Base-by-base conservation (phyloP, 92 coral and sea anemone genomes). In the Parazoanthus darwini region DNA sequence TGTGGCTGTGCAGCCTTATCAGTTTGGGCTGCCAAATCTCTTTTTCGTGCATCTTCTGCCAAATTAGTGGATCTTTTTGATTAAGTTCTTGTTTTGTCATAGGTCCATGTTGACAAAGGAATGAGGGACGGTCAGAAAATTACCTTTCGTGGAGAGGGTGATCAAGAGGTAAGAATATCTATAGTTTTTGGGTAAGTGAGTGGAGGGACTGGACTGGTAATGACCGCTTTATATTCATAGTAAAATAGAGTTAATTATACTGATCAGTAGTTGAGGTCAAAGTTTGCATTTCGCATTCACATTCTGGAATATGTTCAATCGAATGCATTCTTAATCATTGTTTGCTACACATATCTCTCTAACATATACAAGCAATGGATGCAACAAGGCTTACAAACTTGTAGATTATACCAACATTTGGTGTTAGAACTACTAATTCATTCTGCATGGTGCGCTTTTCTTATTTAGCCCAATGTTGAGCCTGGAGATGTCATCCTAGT, bases 41-140 rank as follows among this genome's bases (percentile, higher is more conserved):
- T 29, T 29, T 29, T 29, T 29, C 33, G 33, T 0, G 33, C 33
- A 0, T 29, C 33, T 29, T 29, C 33, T 29, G 14, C 76, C 29
- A 71, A 23, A 8, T 26, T 3, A 10, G 76, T 1, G 39, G 42
- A 2, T 86, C 59, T 14, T 46, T 37, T 6, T 18, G 63, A 63
- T 18, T 63, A 29, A 29, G 33, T 29, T 29, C 33, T 14, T 20
- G 7, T 63, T 80, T 5, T 23, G 48, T 48, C n/a, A 16, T 78
- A 96, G 99, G 99, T 96, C 16, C 96, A 95, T 91, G 94, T 96
- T 15, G 98, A 95, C 80, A 95, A 92, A 92, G 99, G 99, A 23
- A 96, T 96, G 99, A 95, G 91, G 72, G 99, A 96, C 85, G 93
- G 96, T 67, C 99, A 96, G 87, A 96, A 96, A 82, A 92, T 96